phyloP scores from a whole-genome alignment of 1,140 invertebrate species.

The Brachystomella parvula region DNA sequence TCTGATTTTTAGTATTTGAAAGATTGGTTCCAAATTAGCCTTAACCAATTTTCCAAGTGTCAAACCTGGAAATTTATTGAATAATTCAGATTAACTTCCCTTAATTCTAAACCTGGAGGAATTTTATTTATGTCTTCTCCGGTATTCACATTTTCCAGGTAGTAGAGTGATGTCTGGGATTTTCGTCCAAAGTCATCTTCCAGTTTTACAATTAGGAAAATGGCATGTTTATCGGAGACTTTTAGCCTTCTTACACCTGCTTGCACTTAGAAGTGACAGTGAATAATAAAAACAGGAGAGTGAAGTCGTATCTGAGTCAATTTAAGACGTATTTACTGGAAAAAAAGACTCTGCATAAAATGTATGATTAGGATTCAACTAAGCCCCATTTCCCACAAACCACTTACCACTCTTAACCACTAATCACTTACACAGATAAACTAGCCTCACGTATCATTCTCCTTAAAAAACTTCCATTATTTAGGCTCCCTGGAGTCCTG shows the following conservation, averaged over 20 bases:
- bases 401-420: too few relatives aligned
- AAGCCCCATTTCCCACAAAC: neutral
- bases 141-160: neutral
- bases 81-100: neutral
- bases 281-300: neutral
- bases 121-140: too few relatives aligned
- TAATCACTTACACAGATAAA: too few relatives aligned
- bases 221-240: neutral
- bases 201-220: neutral
- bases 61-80: neutral
- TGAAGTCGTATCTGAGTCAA: neutral
- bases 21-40: neutral
- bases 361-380: neutral
- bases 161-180: neutral
- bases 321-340: neutral
- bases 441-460: neutral
- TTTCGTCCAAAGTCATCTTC: neutral
- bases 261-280: neutral
- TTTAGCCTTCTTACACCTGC: neutral
- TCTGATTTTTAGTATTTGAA: neutral
- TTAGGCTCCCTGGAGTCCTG: too few relatives aligned
- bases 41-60: neutral
- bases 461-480: too few relatives aligned
- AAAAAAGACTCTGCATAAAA: neutral
- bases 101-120: neutral